These are phyloP conservation scores for Halictus quadricinctus DNA, from an alignment of 2,888 invertebrate genomes.

Conservation along the genomic window DNA sequence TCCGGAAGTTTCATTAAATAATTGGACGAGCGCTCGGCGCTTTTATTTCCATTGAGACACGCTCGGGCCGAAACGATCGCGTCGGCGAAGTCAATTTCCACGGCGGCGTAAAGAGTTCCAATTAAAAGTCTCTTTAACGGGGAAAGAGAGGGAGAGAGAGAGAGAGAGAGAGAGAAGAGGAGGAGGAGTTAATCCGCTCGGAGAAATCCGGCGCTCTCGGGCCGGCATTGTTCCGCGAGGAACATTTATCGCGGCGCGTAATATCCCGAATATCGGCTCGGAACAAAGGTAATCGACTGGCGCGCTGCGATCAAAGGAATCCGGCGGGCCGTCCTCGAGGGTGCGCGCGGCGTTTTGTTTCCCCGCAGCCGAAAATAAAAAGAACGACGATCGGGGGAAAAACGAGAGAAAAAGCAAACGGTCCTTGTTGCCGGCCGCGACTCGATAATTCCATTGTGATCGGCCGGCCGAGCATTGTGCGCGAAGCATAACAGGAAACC, in stretches of 20 bases:
- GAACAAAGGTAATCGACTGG: conserved; percentile 48
- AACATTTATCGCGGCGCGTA: conserved; percentile 48
- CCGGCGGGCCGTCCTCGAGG: background rate
- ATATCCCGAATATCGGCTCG: conserved; percentile 47
- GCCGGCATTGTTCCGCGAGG: conserved; percentile 37
- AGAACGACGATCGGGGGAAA: background rate
- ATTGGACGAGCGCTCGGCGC: background rate
- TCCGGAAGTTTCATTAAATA: conserved; percentile 27
- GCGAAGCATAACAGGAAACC: conserved; percentile 13
- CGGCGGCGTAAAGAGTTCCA: conserved; percentile 39
- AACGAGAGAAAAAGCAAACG: background rate
- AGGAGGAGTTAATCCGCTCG: conserved; percentile 41
- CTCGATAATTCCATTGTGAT: conserved; percentile 44
- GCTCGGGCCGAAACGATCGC: background rate
- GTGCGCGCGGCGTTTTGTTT: background rate
- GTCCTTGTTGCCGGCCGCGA: background rate
- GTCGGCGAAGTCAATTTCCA: conserved; percentile 8
- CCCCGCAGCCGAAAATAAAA: conserved; percentile 1
- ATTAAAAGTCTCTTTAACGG: conserved; percentile 47
- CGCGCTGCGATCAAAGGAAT: conserved; percentile 27
- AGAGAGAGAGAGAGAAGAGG: background rate
- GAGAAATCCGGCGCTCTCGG: conserved; percentile 17
- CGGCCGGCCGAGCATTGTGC: background rate
- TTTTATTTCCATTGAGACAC: background rate
- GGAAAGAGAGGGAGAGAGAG: background rate